Percentiles rank a stretch among this genome's conserved stretches.
These are phyloP conservation scores for Eupelmus urozonus DNA, from an alignment of 2,888 invertebrate species.

Conservation along the genomic window DNA sequence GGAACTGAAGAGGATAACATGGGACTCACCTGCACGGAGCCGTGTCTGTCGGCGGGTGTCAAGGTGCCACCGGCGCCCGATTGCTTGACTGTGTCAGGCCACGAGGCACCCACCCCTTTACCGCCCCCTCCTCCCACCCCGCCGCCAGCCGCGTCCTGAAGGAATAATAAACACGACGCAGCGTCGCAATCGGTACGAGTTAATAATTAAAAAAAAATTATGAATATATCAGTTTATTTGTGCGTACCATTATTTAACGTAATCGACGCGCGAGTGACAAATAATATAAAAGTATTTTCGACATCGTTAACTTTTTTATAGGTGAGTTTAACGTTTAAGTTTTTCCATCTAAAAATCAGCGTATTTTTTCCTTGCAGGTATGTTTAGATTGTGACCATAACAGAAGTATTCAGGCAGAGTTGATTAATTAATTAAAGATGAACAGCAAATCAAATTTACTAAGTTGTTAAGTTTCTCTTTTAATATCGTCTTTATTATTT, in stretches of 20 bases:
- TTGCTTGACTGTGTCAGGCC: slow-evolving; percentile 92
- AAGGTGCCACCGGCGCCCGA: slow-evolving; percentile 89
- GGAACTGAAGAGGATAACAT: slow-evolving; percentile 56
- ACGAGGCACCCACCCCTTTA: slow-evolving; percentile 87
- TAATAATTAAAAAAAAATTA: slow-evolving; percentile 55
- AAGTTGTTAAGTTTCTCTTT: no score
- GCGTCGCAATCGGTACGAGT: slow-evolving; percentile 67
- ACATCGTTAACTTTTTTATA: neutral
- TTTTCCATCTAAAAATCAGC: neutral
- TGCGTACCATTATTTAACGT: slow-evolving; percentile 47
- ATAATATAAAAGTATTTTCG: neutral
- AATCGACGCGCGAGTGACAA: slow-evolving; percentile 45
- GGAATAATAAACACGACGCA: slow-evolving; percentile 72
- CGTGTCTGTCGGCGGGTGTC: slow-evolving; percentile 96
- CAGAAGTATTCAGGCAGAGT: no score
- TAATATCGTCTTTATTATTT: no score
- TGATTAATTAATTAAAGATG: no score
- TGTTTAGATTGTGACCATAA: no score
- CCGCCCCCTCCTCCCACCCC: slow-evolving; percentile 79
- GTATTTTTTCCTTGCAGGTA: neutral
- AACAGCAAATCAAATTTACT: no score
- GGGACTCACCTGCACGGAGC: slow-evolving; percentile 93
- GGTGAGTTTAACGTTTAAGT: neutral
- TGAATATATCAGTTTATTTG: slow-evolving; percentile 4
- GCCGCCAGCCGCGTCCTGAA: slow-evolving; percentile 76